phyloP scores from a whole-genome alignment of 2,797 vertebrate genomes.

The Sebastes variabilis region DNA sequence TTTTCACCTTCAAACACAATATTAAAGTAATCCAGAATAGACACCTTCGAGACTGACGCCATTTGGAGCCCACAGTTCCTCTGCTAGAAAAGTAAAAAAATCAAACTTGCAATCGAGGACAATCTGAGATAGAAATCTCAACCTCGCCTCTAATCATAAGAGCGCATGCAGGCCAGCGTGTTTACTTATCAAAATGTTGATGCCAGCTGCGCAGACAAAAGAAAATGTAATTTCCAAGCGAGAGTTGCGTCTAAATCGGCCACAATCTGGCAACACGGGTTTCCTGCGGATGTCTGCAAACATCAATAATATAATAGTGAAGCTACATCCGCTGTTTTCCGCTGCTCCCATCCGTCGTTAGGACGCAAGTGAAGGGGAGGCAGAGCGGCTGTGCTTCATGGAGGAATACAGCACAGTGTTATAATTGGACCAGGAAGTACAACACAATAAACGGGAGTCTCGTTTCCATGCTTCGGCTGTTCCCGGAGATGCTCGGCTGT shows the following conservation, averaged over 20 bases:
- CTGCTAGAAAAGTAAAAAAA: constrained; percentile 57
- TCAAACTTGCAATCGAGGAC: constrained; percentile 66
- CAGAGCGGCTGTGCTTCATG: constrained; percentile 35
- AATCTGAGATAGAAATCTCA: constrained; percentile 46
- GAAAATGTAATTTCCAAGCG: constrained; percentile 27
- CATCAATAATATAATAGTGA: constrained; percentile 41
- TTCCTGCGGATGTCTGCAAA: constrained; percentile 60
- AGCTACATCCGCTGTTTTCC: constrained; percentile 52
- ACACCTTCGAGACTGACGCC: constrained; percentile 87
- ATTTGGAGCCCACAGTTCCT: constrained; percentile 67
- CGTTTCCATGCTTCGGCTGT: constrained; percentile 55
- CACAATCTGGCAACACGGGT: constrained; percentile 15
- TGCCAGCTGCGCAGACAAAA: constrained; percentile 55
- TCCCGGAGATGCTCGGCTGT: constrained; percentile 57
- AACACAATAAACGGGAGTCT: constrained; percentile 57
- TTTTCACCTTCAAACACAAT: constrained; percentile 88
- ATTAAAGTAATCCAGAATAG: constrained; percentile 88
- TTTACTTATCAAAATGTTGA: constrained; percentile 62
- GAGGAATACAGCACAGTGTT: constrained; percentile 20
- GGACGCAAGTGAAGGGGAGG: constrained; percentile 39
- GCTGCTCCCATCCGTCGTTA: constrained; percentile 57
- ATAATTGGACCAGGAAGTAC: constrained; percentile 77
- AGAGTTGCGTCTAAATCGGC: constrained; percentile 45
- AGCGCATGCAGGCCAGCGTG: constrained; percentile 62
- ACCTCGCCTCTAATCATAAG: constrained; percentile 56